Conservation (phyloP, 1,140 invertebrate genomes). For the Calliopsis andreniformis region DNA sequence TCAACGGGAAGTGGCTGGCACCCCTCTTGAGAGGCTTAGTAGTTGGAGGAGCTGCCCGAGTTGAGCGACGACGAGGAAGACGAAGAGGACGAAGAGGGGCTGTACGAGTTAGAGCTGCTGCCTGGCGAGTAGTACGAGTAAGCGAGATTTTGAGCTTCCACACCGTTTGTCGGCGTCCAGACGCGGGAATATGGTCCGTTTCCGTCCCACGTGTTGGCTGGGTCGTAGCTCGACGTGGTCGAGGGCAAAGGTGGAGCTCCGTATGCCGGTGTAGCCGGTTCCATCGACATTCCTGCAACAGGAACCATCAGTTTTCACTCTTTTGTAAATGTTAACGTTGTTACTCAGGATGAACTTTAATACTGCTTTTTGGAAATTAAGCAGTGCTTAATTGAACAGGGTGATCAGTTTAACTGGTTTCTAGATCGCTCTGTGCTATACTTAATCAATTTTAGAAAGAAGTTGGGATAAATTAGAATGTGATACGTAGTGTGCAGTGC, state of each 20-base stretch:
- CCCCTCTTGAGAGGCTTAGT: constrained; percentile 34
- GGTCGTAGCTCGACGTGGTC: constrained; percentile 82
- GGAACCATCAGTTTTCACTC: constrained; percentile 21
- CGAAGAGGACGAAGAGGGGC: constrained; percentile 80
- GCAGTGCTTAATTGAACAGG: too few species aligned
- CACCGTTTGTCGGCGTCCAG: constrained; percentile 84
- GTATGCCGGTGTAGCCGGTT: constrained; percentile 83
- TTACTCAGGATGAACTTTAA: too few species aligned
- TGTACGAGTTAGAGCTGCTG: constrained; percentile 77
- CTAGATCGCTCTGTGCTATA: too few species aligned
- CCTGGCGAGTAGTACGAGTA: constrained; percentile 90
- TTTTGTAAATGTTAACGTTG: not conserved
- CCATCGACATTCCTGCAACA: constrained; percentile 87
- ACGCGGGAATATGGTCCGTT: constrained; percentile 88
- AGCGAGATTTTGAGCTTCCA: constrained; percentile 85
- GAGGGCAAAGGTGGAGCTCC: constrained; percentile 83
- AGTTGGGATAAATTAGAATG: too few species aligned
- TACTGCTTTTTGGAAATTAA: too few species aligned
- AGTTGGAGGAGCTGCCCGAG: constrained; percentile 80
- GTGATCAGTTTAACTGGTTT: too few species aligned
- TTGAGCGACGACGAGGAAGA: constrained; percentile 81
- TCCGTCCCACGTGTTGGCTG: constrained; percentile 84
- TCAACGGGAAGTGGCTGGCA: not conserved
- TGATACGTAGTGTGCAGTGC: too few species aligned
- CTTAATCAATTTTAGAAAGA: too few species aligned